Base-by-base conservation (phyloP, 1,140 invertebrate species). In the Drosophila chauvacae region DNA sequence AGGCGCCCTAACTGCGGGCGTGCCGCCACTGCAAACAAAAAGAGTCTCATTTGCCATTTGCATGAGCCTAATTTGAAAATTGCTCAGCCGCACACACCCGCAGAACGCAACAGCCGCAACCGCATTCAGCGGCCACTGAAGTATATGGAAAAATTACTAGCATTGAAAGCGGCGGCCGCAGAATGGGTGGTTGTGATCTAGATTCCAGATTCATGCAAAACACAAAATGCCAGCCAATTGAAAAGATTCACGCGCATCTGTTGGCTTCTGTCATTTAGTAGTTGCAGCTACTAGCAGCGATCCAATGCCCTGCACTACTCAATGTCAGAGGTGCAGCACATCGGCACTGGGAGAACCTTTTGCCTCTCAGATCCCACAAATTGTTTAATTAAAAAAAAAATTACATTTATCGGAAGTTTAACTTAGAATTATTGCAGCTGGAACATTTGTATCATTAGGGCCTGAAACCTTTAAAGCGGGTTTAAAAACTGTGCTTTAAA, bases 1-100 rank as follows among this genome's bases (percentile, higher is more conserved):
- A 71, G 47, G 42, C 47, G 13, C 33, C 10, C 41, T 37, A 63
- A 47, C 58, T 63, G 41, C 23, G 48, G 48, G 41, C 39, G 48
- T 55, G 63, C 63, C 39, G 63, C 66, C 56, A 57, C 59, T 64
- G 79, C 79, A 80, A 77, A 87, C 76, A 83, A 88, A 82, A 69
- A 70, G 83, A 70, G 72, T 79, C 65, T 65, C 74, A 59, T 75
- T 81, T 55, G 39, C 47, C 71, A 63, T 77, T 81, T 80, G 70
- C 85, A 81, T 90, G 81, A 81, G 85, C 65, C 78, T 90, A 90
- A 90, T 90, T 90, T 90, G 75, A 80, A 90, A 90, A 90, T 90
- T 90, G 85, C 86, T 57, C 69, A 23, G 61, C 42, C 68, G 80
- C 80, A 50, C 63, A 72, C 63, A 35, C 42, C n/a, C 28, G 20